Evolutionary conservation across 2,888 invertebrate species (phyloP).

Genomic region (Aproaerema taeniolella): DNA sequence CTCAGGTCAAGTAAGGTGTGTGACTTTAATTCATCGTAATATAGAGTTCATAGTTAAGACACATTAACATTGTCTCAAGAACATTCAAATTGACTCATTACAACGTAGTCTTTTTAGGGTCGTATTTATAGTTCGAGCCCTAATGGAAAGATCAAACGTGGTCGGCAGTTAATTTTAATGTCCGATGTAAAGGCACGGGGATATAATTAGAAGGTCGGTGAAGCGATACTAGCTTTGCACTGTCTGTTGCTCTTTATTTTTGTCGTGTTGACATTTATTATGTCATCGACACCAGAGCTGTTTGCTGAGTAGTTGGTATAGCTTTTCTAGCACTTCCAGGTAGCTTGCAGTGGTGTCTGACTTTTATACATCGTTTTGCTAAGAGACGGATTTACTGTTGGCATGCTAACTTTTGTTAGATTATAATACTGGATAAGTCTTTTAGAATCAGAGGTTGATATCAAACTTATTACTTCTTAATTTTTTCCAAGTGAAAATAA

Average conservation of each 20-base stretch:
- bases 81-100: slow-evolving; percentile 58
- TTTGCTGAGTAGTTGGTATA: slow-evolving; percentile 3
- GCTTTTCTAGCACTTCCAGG: slow-evolving; percentile 1
- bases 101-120: slow-evolving; percentile 52
- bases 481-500: too few relatives aligned
- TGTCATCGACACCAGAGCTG: slow-evolving; percentile 43
- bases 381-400: too few relatives aligned
- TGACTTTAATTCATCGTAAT: too few relatives aligned
- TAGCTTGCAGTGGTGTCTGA: not conserved
- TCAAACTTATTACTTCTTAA: too few relatives aligned
- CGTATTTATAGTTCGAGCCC: slow-evolving; percentile 65
- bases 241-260: slow-evolving; percentile 48
- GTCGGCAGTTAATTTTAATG: slow-evolving; percentile 73
- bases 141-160: slow-evolving; percentile 76
- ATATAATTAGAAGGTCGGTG: slow-evolving; percentile 71
- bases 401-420: too few relatives aligned
- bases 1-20: too few relatives aligned
- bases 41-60: too few relatives aligned
- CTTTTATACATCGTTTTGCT: too few relatives aligned
- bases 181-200: slow-evolving; percentile 64
- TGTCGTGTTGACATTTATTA: slow-evolving; percentile 64
- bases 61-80: slow-evolving; percentile 47
- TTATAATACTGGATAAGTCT: too few relatives aligned
- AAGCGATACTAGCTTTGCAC: slow-evolving; percentile 48
- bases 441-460: too few relatives aligned